A percentile compares a stretch with the other conserved stretches of the same genome.
These are phyloP conservation scores for Marisa cornuarietis DNA, from an alignment of 1,140 invertebrate genomes.

Conservation along the genomic window DNA sequence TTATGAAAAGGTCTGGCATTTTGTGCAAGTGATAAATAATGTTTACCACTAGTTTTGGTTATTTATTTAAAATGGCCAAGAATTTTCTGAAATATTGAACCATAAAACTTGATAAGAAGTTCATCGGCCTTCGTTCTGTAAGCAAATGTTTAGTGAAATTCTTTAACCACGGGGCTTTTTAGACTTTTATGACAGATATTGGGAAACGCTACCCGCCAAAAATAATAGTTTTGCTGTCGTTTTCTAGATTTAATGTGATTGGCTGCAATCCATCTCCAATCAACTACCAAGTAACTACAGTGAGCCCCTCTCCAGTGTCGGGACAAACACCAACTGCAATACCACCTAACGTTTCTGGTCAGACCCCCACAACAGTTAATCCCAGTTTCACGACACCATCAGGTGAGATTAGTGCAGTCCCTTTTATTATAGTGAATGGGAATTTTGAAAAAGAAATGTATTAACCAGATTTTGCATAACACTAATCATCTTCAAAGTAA, in stretches of 20 bases:
- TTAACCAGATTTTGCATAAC: no score
- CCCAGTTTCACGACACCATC: no score
- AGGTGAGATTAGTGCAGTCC: no score
- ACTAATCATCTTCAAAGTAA: not conserved
- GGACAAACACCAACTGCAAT: slow-evolving; percentile 7
- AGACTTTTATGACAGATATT: not conserved
- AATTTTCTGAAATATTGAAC: no score
- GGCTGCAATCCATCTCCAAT: slow-evolving; percentile 44
- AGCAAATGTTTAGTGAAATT: not conserved
- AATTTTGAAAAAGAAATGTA: no score
- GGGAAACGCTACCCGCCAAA: not conserved
- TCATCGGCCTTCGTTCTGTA: not conserved
- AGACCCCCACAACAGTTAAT: not conserved
- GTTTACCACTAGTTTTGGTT: no score
- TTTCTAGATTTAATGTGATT: slow-evolving; percentile 37
- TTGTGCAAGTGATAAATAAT: no score
- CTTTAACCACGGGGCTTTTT: not conserved
- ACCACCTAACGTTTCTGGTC: not conserved
- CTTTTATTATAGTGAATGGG: no score
- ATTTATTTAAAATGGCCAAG: no score
- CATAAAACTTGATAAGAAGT: no score
- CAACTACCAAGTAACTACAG: slow-evolving; percentile 14
- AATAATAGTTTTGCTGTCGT: not conserved
- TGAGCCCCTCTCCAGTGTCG: slow-evolving; percentile 1
- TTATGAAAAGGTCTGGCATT: no score